Base-by-base conservation (phyloP, 2,797 vertebrate species). In the Harpagifer antarcticus region DNA sequence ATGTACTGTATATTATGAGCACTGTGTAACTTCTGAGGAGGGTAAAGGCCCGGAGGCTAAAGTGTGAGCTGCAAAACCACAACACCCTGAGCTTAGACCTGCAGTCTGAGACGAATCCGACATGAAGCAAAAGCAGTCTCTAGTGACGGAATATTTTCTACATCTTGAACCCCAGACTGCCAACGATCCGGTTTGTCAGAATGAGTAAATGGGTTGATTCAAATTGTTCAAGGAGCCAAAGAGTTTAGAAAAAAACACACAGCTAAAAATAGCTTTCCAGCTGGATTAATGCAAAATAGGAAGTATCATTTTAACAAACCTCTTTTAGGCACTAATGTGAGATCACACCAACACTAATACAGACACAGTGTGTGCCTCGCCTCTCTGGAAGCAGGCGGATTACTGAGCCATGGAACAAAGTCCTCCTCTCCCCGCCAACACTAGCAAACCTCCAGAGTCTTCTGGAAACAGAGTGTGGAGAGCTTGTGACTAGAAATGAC, bases 401-500 rank as follows among this genome's bases (percentile, higher is more conserved):
- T 83, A 86, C 45, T 27, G 72, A 7, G 47, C 60, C 76, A 74
- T 79, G 62, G 68, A 92, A 91, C 88, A 90, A 90, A 92, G 83
- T 86, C 78, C 63, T 81, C 68, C 74, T 64, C 78, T 79, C 74
- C 82, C 69, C 74, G 71, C 52, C 64, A 44, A 20, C 63, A 19
- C 23, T 47, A 72, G 59, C 68, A 77, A 91, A 83, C 89, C 83
- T 82, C 85, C 72, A 42, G 82, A 91, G 79, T 82, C 82, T 73
- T 72, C 74, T 72, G 77, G 86, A 86, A 79, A 74, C 66, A 59
- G 78, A 89, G 72, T 9, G 52, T 50, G 74, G 63, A 72, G 82
- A 79, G 83, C 78, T 77, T 87, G 87, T 85, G 89, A 93, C 86
- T 81, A 52, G 82, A 92, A 92, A 90, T 89, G 88, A 91, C 88